Base-by-base conservation (phyloP, 2,797 vertebrate genomes). In the Sebastes minor region DNA sequence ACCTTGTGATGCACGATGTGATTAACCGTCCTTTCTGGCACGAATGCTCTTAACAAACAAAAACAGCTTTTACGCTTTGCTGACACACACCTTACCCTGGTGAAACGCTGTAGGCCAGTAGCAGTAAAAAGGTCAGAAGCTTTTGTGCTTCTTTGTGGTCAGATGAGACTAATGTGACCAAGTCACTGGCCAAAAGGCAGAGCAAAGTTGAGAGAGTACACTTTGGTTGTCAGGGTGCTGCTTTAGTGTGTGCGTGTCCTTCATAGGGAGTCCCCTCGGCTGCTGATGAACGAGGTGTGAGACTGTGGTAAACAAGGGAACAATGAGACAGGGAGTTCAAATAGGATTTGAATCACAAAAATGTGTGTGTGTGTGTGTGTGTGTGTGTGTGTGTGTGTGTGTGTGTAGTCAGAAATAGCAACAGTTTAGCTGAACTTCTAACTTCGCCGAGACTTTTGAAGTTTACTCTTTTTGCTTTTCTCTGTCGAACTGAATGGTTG, bases 401-500 rank as follows among this genome's bases (percentile, higher is more conserved):
- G 49, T 62, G 49, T 32, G 23, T 28, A 22, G 61, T 64, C 62
- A 20, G 76, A 61, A 64, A 77, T 73, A 72, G 68, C 64, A 69
- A 13, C 38, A 53, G 80, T 81, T 64, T 59, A 76, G 71, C 70
- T 78, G 55, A 78, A 83, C 84, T 76, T 85, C 38, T 56, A 67
- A 74, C 80, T 83, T 70, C 2, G 11, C 73, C 12, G 3, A 83
- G 71, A 76, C 69, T 63, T 83, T 89, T 91, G 81, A 91, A 86
- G 80, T 86, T 82, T 76, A 53, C 67, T 81, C 52, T 33, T 46
- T 46, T 46, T 62, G 25, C 42, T 71, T 79, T 89, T 8, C 61
- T 82, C 71, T 74, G 67, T 87, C 67, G 42, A 73, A 73, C 74
- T 76, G 75, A 90, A 73, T 75, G 70, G 89, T 91, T 88, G 83